phyloP scores from a whole-genome alignment of 1,140 invertebrate genomes.

The Frieseomelitta varia region DNA sequence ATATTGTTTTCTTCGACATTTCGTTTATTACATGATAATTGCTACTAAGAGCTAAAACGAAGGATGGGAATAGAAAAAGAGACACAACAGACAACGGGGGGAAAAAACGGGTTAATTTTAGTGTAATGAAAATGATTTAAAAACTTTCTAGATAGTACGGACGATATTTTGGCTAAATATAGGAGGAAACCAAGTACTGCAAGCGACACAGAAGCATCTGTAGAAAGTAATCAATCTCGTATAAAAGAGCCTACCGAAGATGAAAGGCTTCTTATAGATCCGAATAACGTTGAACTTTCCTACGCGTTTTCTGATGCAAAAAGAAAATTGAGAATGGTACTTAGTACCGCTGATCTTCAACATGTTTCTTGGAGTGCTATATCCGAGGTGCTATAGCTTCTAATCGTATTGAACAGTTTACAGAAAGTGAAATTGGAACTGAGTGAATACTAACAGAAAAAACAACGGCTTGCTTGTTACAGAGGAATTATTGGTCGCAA shows the following conservation, averaged over 20 bases:
- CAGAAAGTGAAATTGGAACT: not conserved
- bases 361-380: conserved; percentile 78
- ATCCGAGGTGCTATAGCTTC: conserved; percentile 71
- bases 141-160: conserved; percentile 87
- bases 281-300: conserved; percentile 84
- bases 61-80: not conserved
- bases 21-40: not conserved
- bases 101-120: too few relatives aligned
- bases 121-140: not conserved
- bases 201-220: conserved; percentile 81
- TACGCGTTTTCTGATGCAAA: conserved; percentile 93
- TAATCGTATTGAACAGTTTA: not conserved
- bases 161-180: conserved; percentile 98
- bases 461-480: conserved; percentile 28
- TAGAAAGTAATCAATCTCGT: conserved; percentile 78
- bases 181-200: conserved; percentile 89
- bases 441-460: not conserved
- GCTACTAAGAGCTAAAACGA: not conserved
- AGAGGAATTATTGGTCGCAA: conserved; percentile 81
- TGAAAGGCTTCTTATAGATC: conserved; percentile 85
- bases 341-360: conserved; percentile 91
- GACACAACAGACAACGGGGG: not conserved
- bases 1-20: conserved; percentile 9
- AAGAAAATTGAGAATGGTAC: conserved; percentile 94
- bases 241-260: conserved; percentile 79